phyloP scores from a whole-genome alignment of 2,888 invertebrate genomes.

The Harpalus rufipes region DNA sequence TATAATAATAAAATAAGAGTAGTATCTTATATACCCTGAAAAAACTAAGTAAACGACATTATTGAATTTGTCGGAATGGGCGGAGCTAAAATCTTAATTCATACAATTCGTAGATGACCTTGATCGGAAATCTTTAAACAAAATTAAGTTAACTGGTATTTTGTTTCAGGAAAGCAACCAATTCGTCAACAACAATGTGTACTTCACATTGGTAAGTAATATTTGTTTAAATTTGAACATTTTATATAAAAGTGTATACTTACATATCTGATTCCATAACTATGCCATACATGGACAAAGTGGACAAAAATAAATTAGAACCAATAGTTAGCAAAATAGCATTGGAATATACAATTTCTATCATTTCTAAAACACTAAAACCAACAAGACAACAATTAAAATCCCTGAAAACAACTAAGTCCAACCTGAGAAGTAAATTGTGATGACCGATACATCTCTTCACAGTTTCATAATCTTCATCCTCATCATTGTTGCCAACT shows the following conservation, averaged over 20 bases:
- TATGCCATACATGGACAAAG: slow-evolving; percentile 39
- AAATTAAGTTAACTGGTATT: too few relatives aligned
- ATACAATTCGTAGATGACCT: too few relatives aligned
- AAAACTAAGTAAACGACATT: too few relatives aligned
- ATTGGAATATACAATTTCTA: slow-evolving; percentile 40
- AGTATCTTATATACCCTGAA: too few relatives aligned
- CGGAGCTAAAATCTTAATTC: too few relatives aligned
- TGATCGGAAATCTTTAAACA: too few relatives aligned
- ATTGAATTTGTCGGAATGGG: too few relatives aligned
- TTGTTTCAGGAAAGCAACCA: too few relatives aligned
- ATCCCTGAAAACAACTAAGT: not conserved
- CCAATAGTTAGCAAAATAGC: slow-evolving; percentile 29
- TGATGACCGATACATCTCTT: slow-evolving; percentile 41
- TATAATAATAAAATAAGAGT: too few relatives aligned
- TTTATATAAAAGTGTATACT: not conserved
- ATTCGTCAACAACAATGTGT: too few relatives aligned
- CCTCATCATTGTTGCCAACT: slow-evolving; percentile 20
- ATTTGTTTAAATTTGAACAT: not conserved
- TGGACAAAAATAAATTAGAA: slow-evolving; percentile 20
- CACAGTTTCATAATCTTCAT: slow-evolving; percentile 35
- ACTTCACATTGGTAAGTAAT: not conserved
- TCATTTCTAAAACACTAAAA: slow-evolving; percentile 36
- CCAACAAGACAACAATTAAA: not conserved
- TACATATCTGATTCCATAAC: slow-evolving; percentile 54
- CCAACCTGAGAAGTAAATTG: slow-evolving; percentile 8